Conservation (phyloP, 2,888 invertebrate species). For the Ectropis crepuscularia region DNA sequence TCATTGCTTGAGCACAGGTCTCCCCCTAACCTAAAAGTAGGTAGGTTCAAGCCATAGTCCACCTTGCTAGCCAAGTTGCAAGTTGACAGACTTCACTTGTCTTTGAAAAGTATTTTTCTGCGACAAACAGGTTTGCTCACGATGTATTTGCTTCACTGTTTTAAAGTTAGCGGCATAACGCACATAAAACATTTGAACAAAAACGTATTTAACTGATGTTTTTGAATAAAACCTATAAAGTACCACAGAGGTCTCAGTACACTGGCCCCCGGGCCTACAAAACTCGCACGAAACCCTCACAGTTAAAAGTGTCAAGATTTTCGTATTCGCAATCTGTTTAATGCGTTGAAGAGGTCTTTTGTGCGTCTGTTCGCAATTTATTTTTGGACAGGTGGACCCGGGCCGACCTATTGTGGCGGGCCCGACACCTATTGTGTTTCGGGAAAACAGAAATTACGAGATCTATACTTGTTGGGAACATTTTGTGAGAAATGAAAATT, state of each 20-base stretch:
- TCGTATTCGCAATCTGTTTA: constrained; percentile 71
- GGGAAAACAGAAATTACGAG: constrained; percentile 28
- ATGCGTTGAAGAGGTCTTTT: constrained; percentile 64
- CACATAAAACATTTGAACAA: too few species aligned
- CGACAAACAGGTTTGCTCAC: too few species aligned
- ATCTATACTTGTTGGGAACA: constrained; percentile 13
- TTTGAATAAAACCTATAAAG: too few species aligned
- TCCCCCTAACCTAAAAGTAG: too few species aligned
- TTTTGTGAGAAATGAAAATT: constrained; percentile 29
- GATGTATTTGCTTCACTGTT: too few species aligned
- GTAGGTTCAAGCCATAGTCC: too few species aligned
- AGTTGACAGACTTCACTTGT: too few species aligned
- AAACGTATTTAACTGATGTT: too few species aligned
- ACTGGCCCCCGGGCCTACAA: constrained; percentile 30
- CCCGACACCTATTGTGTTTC: constrained; percentile 37
- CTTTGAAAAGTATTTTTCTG: too few species aligned
- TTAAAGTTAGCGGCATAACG: too few species aligned
- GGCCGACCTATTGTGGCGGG: constrained; percentile 34
- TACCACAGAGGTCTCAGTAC: constrained; percentile 21
- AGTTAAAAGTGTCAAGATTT: constrained; percentile 59
- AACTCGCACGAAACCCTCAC: constrained; percentile 41
- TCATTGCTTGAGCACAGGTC: too few species aligned
- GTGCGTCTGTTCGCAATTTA: constrained; percentile 58
- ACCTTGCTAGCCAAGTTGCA: too few species aligned
- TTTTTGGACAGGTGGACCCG: constrained; percentile 51